A percentile compares a stretch with the other conserved stretches of the same genome.
Conservation (phyloP, 2,888 invertebrate genomes). For the Exephanes ischioxanthus region DNA sequence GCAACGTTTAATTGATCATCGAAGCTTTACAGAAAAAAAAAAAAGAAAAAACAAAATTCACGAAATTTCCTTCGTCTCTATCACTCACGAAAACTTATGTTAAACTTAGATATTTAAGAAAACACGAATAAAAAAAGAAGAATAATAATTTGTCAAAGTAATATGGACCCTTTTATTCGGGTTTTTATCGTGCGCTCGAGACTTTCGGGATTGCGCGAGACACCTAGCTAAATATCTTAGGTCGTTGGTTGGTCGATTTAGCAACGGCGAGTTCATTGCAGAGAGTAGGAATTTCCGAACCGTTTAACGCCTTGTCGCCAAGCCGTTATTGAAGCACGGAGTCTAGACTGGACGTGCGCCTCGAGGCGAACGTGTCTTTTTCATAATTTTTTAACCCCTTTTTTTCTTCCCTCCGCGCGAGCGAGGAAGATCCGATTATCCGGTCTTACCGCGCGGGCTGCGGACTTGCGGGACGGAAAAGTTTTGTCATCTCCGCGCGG, state of each 20-base stretch:
- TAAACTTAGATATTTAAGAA: conserved; percentile 59
- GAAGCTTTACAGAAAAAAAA: conserved; percentile 17
- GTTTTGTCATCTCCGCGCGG: conserved; percentile 73
- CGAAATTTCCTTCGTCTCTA: conserved; percentile 46
- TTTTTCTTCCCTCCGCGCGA: conserved; percentile 70
- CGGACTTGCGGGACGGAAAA: conserved; percentile 72
- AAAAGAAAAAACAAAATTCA: not conserved
- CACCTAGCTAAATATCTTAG: not conserved
- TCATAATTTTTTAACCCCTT: conserved; percentile 51
- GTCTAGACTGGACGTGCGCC: conserved; percentile 32
- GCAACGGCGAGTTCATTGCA: not conserved
- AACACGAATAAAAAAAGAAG: conserved; percentile 59
- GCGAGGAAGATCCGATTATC: conserved; percentile 80
- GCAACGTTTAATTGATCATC: conserved; percentile 49
- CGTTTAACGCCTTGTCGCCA: conserved; percentile 8
- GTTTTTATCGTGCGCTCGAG: not conserved
- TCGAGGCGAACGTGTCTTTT: conserved; percentile 56
- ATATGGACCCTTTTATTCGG: not conserved
- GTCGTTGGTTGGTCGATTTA: not conserved
- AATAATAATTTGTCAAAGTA: conserved; percentile 59
- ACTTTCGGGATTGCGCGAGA: not conserved
- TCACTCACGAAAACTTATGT: conserved; percentile 44
- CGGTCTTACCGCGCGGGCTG: conserved; percentile 75
- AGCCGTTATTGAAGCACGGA: not conserved
- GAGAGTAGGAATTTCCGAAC: conserved; percentile 5